Base-by-base conservation (phyloP, 1,140 invertebrate species). In the Paralvinella palmiformis region DNA sequence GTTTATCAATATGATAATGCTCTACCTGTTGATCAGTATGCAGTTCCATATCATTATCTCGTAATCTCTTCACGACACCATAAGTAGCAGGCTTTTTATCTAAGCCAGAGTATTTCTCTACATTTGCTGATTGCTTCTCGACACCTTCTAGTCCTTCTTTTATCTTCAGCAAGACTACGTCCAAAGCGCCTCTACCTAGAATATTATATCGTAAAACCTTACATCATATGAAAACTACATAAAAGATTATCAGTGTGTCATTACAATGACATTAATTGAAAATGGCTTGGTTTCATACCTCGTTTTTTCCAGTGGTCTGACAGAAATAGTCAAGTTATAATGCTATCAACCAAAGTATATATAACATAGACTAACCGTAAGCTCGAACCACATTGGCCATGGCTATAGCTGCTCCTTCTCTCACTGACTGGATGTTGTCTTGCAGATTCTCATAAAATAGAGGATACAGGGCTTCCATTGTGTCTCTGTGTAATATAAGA, bases 391-490 rank as follows among this genome's bases (percentile, higher is more conserved):
- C 75, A 72, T 82, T 83, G 13, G 77, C 75, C 1, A 86, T 66
- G 17, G 84, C 79, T 4, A 79, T 68, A 15, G 85, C 84, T 32
- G 83, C 85, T 10, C 84, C 85, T 68, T 85, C 84, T 36, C 85
- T 73, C 0, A 85, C 84, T 33, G 84, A 84, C 2, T 83, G 75
- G 58, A 85, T 85, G 62, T 81, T 82, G 72, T 85, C 85, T 72
- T 82, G 79, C 37, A 86, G 72, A 71, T 85, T 85, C 48, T 68
- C 72, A 64, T 81, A 84, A 71, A 86, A 84, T 61, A 86, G 71
- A 20, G 82, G 83, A 68, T 81, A 84, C 17, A 85, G 70, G 6
- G 65, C 68, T 33, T 77, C 74, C 68, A 84, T 64, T 6, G 71
- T 66, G 20, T 53, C 61, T 60, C 76, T 79, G 64, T 55, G n/a